Percentiles rank a stretch among this genome's conserved stretches.
Conservation (phyloP, 2,113 vertebrate species). For the Petrocephalus microphthalmus region DNA sequence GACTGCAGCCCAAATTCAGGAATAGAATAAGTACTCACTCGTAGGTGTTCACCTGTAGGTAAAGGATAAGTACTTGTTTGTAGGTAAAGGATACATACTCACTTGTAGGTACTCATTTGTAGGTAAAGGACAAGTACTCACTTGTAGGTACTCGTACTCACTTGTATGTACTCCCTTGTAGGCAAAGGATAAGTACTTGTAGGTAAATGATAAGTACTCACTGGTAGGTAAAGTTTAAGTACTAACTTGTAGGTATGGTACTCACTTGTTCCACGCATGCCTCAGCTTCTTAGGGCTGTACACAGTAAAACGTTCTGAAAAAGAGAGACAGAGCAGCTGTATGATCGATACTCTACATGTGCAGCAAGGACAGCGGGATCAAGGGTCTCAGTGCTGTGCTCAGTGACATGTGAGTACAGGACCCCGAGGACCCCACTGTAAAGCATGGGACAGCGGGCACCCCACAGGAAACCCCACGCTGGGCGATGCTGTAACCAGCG, state of each 20-base stretch:
- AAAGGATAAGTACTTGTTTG: not conserved
- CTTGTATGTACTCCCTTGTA: no score
- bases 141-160: not conserved
- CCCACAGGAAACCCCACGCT: not conserved
- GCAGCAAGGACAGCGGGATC: not conserved
- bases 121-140: not conserved
- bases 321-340: not conserved
- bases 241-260: conserved; percentile 13
- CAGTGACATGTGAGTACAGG: not conserved
- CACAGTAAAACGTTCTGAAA: conserved; percentile 21
- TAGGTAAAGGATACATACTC: not conserved
- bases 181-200: not conserved
- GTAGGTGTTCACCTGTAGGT: not conserved
- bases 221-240: not conserved
- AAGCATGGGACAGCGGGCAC: not conserved
- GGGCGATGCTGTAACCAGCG: not conserved
- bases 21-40: not conserved
- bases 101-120: not conserved
- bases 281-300: conserved; percentile 26
- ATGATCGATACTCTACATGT: not conserved
- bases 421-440: not conserved
- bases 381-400: not conserved
- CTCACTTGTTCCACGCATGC: conserved; percentile 25
- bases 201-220: not conserved
- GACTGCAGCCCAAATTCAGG: not conserved